Percentiles rank a stretch among this genome's conserved stretches.
Conservation (phyloP, 1,140 invertebrate genomes). For the Drosophila kohkoa region DNA sequence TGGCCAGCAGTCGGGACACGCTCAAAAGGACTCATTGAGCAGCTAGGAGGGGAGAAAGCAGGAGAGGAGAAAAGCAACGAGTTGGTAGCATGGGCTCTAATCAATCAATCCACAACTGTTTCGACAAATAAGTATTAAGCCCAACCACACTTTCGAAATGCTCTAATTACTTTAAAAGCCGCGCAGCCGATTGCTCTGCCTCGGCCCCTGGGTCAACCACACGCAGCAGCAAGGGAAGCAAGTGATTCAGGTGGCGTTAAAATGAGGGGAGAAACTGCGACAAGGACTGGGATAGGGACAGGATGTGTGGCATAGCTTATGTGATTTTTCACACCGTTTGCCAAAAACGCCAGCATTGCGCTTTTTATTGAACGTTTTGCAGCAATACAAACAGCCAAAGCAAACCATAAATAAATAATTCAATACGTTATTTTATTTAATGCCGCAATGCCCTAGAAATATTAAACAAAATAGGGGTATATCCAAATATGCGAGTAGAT, state of each 20-base stretch:
- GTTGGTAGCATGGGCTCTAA: conserved; percentile 43
- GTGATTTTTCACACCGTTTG: conserved; percentile 33
- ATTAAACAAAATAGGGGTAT: conserved; percentile 2
- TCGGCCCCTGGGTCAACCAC: conserved; percentile 17
- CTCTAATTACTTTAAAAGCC: conserved; percentile 78
- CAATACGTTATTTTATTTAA: conserved; percentile 27
- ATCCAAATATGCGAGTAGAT: too few species aligned
- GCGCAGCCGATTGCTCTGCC: conserved; percentile 48
- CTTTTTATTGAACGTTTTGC: conserved; percentile 67
- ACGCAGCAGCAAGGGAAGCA: conserved; percentile 21
- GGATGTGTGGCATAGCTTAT: conserved; percentile 3
- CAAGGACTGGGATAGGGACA: not conserved
- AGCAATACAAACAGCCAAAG: conserved; percentile 33
- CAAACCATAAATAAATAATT: conserved; percentile 72
- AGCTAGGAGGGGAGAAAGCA: conserved; percentile 1
- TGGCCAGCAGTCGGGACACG: not conserved
- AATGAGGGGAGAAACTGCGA: too few species aligned
- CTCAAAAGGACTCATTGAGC: conserved; percentile 10
- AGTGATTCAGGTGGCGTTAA: not conserved
- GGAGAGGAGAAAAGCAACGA: too few species aligned
- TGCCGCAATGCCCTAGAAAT: not conserved
- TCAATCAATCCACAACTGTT: conserved; percentile 60
- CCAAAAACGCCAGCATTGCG: conserved; percentile 50
- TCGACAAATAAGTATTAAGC: conserved; percentile 53
- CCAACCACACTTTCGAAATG: conserved; percentile 58